A percentile compares a stretch with the other conserved stretches of the same genome.
These are phyloP conservation scores for Acanthis flammea DNA, from an alignment of 2,797 vertebrate genomes.

Conservation along the genomic window DNA sequence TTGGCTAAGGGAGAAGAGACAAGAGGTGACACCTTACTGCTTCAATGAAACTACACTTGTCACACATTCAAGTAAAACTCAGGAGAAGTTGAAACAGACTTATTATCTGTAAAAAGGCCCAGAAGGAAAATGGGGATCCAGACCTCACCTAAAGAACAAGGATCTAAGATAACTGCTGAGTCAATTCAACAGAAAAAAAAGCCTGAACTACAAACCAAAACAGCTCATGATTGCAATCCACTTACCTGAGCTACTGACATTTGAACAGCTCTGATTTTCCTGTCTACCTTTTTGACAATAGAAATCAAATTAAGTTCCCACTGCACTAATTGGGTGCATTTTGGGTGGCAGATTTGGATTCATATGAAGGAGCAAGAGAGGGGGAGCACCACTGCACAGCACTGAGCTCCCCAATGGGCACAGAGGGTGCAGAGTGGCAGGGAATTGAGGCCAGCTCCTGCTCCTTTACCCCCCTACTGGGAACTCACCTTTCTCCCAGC, in stretches of 20 bases:
- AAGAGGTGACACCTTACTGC: not conserved
- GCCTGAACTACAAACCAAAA: not conserved
- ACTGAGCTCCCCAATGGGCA: not conserved
- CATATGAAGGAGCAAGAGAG: not conserved
- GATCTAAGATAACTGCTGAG: not conserved
- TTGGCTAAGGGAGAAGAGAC: not conserved
- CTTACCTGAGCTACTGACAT: not conserved
- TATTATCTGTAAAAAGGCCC: not conserved
- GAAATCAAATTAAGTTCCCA: not conserved
- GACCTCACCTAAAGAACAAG: not conserved
- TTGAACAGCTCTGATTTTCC: not conserved
- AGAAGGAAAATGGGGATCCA: not conserved
- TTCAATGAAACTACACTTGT: not conserved
- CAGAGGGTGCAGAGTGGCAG: not conserved
- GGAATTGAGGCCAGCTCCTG: not conserved
- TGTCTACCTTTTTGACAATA: not conserved
- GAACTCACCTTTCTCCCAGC: not conserved
- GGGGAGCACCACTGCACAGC: accelerated
- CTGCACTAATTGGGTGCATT: not conserved
- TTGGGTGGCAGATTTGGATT: not conserved
- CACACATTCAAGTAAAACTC: not conserved
- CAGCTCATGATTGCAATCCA: not conserved
- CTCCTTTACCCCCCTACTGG: not conserved
- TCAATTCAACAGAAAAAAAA: not conserved
- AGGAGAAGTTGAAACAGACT: not conserved